A percentile compares a stretch with the other conserved stretches of the same genome.
These are phyloP conservation scores for Tympanuchus pallidicinctus DNA, from an alignment of 2,113 vertebrate species.

Conservation along the genomic window DNA sequence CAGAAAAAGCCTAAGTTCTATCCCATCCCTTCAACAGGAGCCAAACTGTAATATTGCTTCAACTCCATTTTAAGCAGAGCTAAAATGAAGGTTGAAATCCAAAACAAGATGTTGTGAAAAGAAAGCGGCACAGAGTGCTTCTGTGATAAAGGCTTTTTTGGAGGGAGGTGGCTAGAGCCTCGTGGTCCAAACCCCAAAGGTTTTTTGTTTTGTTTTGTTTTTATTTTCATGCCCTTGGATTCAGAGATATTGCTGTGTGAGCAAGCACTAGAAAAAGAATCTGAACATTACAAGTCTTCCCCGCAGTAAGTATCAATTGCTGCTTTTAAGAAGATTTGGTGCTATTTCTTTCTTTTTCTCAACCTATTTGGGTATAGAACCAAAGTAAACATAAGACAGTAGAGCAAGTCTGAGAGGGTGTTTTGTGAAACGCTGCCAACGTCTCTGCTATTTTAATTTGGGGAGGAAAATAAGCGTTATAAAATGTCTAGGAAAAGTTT, in stretches of 20 bases:
- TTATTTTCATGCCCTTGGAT: slow-evolving; percentile 58
- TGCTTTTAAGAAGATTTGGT: slow-evolving; percentile 50
- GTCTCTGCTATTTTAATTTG: slow-evolving; percentile 39
- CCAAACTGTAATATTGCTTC: slow-evolving; percentile 32
- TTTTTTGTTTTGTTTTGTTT: not conserved
- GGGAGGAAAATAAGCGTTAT: slow-evolving; percentile 37
- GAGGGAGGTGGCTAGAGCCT: slow-evolving; percentile 62
- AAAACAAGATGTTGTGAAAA: not conserved
- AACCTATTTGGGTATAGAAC: slow-evolving; percentile 14
- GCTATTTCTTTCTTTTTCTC: slow-evolving; percentile 40
- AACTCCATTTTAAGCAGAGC: slow-evolving; percentile 3
- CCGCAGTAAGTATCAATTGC: slow-evolving; percentile 43
- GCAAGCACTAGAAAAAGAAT: slow-evolving; percentile 59
- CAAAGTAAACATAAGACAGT: slow-evolving; percentile 42
- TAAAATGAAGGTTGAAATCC: slow-evolving; percentile 49
- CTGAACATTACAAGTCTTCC: slow-evolving; percentile 43
- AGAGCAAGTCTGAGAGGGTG: slow-evolving; percentile 47
- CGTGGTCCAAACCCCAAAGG: slow-evolving; percentile 49
- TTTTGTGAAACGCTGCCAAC: slow-evolving; percentile 42
- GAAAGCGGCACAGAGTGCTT: not conserved
- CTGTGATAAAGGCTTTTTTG: slow-evolving; percentile 48
- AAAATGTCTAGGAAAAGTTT: slow-evolving; percentile 22
- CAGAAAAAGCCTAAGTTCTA: not conserved
- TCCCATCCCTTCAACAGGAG: slow-evolving; percentile 9
- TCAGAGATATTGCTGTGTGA: slow-evolving; percentile 46